These are phyloP conservation scores for Tiliqua scincoides DNA, from an alignment of 2,113 vertebrate species.

Conservation along the genomic window DNA sequence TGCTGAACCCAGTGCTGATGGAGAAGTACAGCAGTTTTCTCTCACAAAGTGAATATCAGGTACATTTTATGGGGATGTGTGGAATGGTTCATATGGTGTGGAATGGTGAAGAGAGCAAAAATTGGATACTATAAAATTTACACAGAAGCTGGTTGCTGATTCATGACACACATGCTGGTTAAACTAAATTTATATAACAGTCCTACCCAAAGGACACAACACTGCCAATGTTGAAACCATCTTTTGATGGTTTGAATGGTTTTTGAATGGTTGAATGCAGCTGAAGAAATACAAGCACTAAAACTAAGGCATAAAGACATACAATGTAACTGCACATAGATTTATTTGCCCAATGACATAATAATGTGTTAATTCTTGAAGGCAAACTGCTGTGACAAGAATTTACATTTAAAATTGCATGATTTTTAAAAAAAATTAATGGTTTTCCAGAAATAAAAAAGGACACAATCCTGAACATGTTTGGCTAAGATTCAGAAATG, in stretches of 20 bases:
- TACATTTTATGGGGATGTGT: not conserved
- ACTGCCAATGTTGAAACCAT: no score
- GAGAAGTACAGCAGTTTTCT: not conserved
- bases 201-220: not conserved
- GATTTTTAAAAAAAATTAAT: no score
- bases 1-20: not conserved
- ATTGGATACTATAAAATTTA: not conserved
- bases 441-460: no score
- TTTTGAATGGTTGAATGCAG: no score
- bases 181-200: not conserved
- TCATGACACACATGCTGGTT: not conserved
- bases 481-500: not conserved
- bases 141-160: not conserved
- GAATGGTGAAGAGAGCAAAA: not conserved
- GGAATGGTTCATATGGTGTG: not conserved
- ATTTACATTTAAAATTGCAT: no score
- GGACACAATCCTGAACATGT: not conserved
- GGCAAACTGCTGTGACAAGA: no score
- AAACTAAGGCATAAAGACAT: no score
- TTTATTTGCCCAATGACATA: no score
- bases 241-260: no score
- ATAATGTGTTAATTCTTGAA: no score
- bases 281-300: no score
- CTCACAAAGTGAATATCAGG: not conserved
- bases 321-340: no score